phyloP scores from a whole-genome alignment of 2,797 vertebrate genomes.

The Coracias cyanogaster region DNA sequence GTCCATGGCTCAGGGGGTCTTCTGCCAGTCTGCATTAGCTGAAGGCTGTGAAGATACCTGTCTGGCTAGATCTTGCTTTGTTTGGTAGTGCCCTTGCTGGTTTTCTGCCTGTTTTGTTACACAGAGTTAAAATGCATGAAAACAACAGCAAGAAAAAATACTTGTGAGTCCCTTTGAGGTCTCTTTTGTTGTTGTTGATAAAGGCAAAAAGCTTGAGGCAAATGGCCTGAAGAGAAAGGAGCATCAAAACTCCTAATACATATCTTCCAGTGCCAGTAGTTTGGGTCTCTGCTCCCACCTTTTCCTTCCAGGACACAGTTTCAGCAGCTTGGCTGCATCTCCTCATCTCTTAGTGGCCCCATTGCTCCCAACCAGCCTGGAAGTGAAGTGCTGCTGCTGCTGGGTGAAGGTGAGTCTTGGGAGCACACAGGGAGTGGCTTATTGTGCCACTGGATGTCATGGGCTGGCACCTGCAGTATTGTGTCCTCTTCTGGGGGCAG shows the following conservation, averaged over 20 bases:
- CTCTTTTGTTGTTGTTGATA: background rate
- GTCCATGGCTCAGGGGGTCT: background rate
- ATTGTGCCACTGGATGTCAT: rapidly evolving
- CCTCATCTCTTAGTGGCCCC: background rate
- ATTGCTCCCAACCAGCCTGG: background rate
- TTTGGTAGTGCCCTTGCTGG: background rate
- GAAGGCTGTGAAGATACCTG: background rate
- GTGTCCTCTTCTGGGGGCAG: background rate
- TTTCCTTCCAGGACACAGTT: background rate
- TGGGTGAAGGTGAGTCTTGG: background rate
- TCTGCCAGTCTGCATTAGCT: background rate
- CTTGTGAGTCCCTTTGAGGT: background rate
- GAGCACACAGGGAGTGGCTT: background rate
- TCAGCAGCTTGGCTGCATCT: background rate
- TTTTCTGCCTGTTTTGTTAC: background rate
- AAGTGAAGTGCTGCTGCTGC: background rate
- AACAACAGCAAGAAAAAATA: background rate
- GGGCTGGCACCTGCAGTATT: background rate
- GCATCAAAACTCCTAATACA: background rate
- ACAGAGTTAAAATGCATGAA: background rate
- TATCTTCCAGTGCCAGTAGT: background rate
- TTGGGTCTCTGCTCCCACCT: background rate
- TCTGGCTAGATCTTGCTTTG: background rate
- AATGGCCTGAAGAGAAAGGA: background rate
- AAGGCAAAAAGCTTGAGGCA: background rate